Conservation (phyloP, 2,888 invertebrate species). For the Idaea biselata region DNA sequence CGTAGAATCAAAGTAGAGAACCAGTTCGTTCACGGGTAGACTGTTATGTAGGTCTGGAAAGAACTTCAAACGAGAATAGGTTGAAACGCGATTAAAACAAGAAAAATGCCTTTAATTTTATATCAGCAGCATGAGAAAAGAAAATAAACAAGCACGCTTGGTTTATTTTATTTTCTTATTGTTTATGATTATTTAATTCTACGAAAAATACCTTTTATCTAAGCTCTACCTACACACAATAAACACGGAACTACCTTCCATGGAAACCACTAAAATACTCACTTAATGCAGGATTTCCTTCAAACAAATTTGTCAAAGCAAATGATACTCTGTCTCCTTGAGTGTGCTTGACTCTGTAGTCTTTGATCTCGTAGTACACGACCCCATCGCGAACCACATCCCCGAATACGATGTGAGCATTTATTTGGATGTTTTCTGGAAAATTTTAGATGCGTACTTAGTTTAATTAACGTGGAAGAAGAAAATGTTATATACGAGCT, state of each 20-base stretch:
- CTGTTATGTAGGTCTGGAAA: too few species aligned
- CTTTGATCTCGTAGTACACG: slow-evolving; percentile 47
- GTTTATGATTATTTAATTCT: neutral
- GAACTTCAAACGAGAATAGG: too few species aligned
- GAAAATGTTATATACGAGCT: neutral
- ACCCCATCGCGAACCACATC: slow-evolving; percentile 51
- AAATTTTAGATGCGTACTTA: neutral
- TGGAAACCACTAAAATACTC: slow-evolving; percentile 31
- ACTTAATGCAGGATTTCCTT: slow-evolving; percentile 61
- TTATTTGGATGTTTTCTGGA: slow-evolving; percentile 44
- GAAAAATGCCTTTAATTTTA: too few species aligned
- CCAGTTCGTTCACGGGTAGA: too few species aligned
- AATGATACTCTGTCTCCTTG: slow-evolving; percentile 52
- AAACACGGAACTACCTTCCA: neutral
- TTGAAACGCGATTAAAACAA: too few species aligned
- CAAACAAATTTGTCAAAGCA: slow-evolving; percentile 53
- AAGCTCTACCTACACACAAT: too few species aligned
- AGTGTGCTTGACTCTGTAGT: slow-evolving; percentile 38
- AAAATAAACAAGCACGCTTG: too few species aligned
- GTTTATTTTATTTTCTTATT: neutral
- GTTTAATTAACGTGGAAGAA: neutral
- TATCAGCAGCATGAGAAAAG: too few species aligned
- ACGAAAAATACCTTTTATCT: too few species aligned
- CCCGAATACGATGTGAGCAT: slow-evolving; percentile 42
- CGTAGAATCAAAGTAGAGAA: too few species aligned